Evolutionary conservation across 2,797 vertebrate species (phyloP).

Genomic region (Enteromius anoplus): DNA sequence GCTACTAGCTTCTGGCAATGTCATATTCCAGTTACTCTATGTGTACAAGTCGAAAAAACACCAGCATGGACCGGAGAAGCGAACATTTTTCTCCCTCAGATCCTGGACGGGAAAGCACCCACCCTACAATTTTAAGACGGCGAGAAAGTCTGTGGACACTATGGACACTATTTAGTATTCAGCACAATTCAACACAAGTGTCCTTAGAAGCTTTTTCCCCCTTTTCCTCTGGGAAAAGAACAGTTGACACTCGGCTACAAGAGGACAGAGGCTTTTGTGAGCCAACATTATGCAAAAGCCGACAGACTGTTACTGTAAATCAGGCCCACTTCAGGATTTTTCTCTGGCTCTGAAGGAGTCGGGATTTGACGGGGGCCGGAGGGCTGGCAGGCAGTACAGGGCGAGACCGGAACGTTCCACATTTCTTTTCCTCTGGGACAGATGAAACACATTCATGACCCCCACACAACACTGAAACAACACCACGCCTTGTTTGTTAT

Average conservation of each 20-base stretch:
- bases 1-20: constrained; percentile 20
- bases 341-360: constrained; percentile 26
- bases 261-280: constrained; percentile 21
- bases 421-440: constrained; percentile 38
- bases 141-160: constrained; percentile 16
- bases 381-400: constrained; percentile 22
- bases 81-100: constrained; percentile 37
- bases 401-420: constrained; percentile 27
- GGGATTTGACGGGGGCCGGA: not conserved
- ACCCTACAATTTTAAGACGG: constrained; percentile 44
- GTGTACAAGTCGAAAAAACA: not conserved
- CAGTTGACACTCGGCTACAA: constrained; percentile 10
- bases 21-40: constrained; percentile 33
- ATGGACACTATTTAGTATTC: constrained; percentile 39
- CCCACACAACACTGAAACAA: constrained; percentile 21
- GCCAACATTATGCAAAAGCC: constrained; percentile 5
- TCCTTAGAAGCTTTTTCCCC: constrained; percentile 4
- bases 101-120: constrained; percentile 32
- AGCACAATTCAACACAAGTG: constrained; percentile 24
- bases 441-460: constrained; percentile 18
- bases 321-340: not conserved
- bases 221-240: not conserved
- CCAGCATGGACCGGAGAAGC: constrained; percentile 10
- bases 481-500: constrained; percentile 41
- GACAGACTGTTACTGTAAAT: constrained; percentile 33